Percentiles rank a stretch among this genome's conserved stretches.
phyloP scores from a whole-genome alignment of 37 sponge, comb jelly and placozoan genomes.

The Ianthella basta region DNA sequence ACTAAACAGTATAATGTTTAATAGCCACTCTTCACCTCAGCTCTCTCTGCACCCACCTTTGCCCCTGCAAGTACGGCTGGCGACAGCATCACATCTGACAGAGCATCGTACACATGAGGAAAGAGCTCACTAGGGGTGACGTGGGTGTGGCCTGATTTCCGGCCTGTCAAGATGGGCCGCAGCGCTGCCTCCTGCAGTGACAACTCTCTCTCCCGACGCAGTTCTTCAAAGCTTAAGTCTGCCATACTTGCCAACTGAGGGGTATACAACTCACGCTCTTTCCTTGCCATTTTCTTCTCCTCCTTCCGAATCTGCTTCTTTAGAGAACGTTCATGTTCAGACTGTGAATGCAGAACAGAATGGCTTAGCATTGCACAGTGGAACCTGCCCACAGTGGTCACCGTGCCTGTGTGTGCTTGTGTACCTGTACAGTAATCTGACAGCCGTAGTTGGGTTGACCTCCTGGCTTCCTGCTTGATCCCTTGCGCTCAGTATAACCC shows the following conservation, averaged over 20 bases:
- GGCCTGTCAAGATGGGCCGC: slow-evolving; percentile 66
- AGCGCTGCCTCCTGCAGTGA: slow-evolving; percentile 67
- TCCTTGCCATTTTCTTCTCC: slow-evolving; percentile 52
- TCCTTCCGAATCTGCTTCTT: slow-evolving; percentile 79
- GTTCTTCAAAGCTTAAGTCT: not conserved
- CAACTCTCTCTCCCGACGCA: slow-evolving; percentile 61
- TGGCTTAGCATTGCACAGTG: too few species aligned
- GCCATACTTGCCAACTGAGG: not conserved
- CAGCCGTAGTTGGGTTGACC: slow-evolving; percentile 26
- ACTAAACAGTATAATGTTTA: too few species aligned
- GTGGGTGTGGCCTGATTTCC: not conserved
- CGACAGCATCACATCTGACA: slow-evolving; percentile 60
- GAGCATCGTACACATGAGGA: slow-evolving; percentile 86
- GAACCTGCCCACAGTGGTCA: not conserved
- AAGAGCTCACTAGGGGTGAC: slow-evolving; percentile 61
- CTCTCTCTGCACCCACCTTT: slow-evolving; percentile 46
- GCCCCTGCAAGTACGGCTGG: slow-evolving; percentile 72
- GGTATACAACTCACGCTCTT: slow-evolving; percentile 8
- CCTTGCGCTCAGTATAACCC: not conserved
- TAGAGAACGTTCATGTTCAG: slow-evolving; percentile 79
- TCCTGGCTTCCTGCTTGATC: slow-evolving; percentile 56
- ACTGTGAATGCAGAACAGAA: slow-evolving; percentile 26
- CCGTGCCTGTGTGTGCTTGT: too few species aligned
- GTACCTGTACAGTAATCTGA: not conserved
- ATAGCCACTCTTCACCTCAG: too few species aligned